Conservation (phyloP, 2,113 vertebrate genomes). For the Halichoerus grypus region DNA sequence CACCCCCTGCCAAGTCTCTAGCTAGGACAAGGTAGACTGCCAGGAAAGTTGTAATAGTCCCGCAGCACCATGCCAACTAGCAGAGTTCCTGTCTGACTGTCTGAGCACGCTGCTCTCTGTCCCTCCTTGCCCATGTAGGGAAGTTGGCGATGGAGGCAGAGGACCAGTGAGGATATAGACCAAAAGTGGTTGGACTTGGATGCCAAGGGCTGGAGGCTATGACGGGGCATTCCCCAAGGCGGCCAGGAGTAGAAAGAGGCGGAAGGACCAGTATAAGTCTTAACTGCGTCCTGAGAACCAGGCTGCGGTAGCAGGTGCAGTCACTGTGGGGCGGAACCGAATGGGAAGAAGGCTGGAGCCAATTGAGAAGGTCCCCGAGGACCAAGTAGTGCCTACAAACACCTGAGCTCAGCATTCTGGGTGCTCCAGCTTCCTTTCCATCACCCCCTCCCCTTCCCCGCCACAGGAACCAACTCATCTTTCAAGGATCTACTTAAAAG, state of each 20-base stretch:
- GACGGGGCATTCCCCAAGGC: not conserved
- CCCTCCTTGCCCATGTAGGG: not conserved
- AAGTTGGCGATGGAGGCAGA: not conserved
- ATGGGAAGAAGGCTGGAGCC: not conserved
- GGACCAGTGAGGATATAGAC: not conserved
- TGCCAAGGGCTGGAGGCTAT: not conserved
- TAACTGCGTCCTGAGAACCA: not conserved
- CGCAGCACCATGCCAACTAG: not conserved
- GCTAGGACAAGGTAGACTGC: not conserved
- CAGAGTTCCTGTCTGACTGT: not conserved
- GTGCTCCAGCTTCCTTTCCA: not conserved
- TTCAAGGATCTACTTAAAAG: conserved; percentile 8
- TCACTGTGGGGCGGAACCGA: not conserved
- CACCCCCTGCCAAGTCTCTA: not conserved
- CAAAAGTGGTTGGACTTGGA: not conserved
- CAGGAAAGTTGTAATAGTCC: not conserved
- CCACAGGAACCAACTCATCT: not conserved
- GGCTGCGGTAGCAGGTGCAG: not conserved
- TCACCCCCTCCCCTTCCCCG: not conserved
- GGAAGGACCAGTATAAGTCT: not conserved
- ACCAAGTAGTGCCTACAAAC: not conserved
- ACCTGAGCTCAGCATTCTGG: not conserved
- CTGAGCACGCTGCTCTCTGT: not conserved
- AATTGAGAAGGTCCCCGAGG: not conserved
- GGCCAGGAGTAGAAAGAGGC: not conserved